phyloP scores from a whole-genome alignment of 1,140 invertebrate species.

The Apis mellifera region Amel_HAv3.1 CM009939.2:11341001-11341500 shows the following conservation, averaged over 20 bases:
- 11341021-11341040: background rate
- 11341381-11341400: too few species aligned
- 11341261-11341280: conserved; percentile 31
- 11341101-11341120: conserved; percentile 48
- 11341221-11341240: conserved; percentile 77
- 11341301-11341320: conserved; percentile 63
- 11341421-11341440: background rate
- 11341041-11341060: too few species aligned
- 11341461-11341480: background rate
- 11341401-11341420: too few species aligned
- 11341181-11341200: conserved; percentile 75
- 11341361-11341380: background rate
- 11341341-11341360: conserved; percentile 49
- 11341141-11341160: conserved; percentile 79
- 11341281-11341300: conserved; percentile 49
- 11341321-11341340: conserved; percentile 46
- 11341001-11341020: background rate
- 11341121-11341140: conserved; percentile 77
- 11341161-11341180: conserved; percentile 75
- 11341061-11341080: background rate
- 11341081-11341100: background rate
- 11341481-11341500: background rate
- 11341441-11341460: background rate
- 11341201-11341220: conserved; percentile 75
- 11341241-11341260: conserved; percentile 41